These are phyloP conservation scores for Epistrophe grossulariae DNA, from an alignment of 2,888 invertebrate genomes.

Conservation along the genomic window DNA sequence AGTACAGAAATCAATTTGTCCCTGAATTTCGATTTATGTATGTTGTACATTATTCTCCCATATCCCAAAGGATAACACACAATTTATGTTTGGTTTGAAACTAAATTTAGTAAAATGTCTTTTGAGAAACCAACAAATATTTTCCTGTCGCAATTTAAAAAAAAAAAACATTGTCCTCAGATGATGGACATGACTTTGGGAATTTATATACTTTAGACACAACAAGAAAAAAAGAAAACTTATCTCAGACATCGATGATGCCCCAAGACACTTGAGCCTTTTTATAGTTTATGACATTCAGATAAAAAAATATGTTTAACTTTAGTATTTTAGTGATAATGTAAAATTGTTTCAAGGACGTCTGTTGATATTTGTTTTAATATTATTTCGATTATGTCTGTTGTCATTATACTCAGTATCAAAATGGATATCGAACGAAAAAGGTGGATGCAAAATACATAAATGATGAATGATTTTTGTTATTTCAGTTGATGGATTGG, in stretches of 20 bases:
- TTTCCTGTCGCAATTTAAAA: background rate
- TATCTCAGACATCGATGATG: constrained; percentile 4
- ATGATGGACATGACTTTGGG: background rate
- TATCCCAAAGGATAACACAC: background rate
- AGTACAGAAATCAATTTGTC: constrained; percentile 4
- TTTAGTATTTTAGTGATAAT: background rate
- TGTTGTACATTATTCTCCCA: background rate
- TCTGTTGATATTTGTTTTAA: constrained; percentile 6
- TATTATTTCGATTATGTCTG: background rate
- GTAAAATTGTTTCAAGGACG: constrained; percentile 26
- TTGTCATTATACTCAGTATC: background rate
- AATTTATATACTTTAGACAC: background rate
- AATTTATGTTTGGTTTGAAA: background rate
- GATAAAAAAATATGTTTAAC: background rate
- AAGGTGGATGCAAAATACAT: background rate
- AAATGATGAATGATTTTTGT: background rate
- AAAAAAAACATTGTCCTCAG: background rate
- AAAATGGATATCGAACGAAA: background rate
- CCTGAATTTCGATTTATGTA: background rate
- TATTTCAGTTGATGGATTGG: background rate
- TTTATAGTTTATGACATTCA: constrained; percentile 4
- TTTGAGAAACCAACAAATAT: background rate
- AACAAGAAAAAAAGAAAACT: background rate
- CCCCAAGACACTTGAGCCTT: constrained; percentile 3
- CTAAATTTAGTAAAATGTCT: background rate